A percentile compares a stretch with the other conserved stretches of the same genome.
phyloP scores from a whole-genome alignment of 2,888 invertebrate genomes.

The Anorthoa munda region DNA sequence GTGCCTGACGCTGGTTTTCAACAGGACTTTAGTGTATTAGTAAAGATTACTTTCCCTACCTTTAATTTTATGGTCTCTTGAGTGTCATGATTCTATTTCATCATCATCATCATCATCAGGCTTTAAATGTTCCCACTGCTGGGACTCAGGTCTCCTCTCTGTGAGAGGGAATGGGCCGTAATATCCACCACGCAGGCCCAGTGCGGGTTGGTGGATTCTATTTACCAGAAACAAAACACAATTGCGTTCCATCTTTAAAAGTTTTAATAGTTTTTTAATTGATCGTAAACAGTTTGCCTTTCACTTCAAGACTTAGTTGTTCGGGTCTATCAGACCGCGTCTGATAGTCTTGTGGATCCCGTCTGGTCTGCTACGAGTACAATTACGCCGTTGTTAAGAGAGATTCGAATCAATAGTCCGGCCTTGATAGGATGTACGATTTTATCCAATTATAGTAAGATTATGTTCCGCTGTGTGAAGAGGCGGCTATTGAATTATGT shows the following conservation, averaged over 20 bases:
- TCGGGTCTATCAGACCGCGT: conserved; percentile 70
- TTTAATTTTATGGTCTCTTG: too few species aligned
- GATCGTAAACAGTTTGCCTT: conserved; percentile 67
- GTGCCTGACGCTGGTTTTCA: too few species aligned
- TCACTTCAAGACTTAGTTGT: conserved; percentile 61
- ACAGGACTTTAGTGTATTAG: too few species aligned
- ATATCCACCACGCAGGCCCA: too few species aligned
- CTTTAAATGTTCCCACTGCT: too few species aligned
- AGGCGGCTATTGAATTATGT: conserved; percentile 6
- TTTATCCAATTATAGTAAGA: conserved; percentile 69
- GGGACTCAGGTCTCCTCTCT: too few species aligned
- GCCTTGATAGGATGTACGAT: conserved; percentile 66
- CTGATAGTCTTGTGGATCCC: conserved; percentile 38
- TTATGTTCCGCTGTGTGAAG: not conserved
- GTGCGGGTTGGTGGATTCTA: not conserved
- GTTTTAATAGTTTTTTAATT: conserved; percentile 63
- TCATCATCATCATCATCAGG: too few species aligned
- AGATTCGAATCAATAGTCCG: conserved; percentile 56
- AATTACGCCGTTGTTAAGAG: conserved; percentile 49
- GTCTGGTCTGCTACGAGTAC: conserved; percentile 50
- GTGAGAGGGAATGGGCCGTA: too few species aligned
- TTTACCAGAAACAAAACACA: conserved; percentile 12
- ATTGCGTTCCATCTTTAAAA: conserved; percentile 11
- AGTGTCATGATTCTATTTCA: too few species aligned
- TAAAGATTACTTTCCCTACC: too few species aligned